Evolutionary conservation across 2,888 invertebrate genomes (phyloP), one percentile per base, ranked within the genome.

Genomic region (Lacanobia wlatinum): DNA sequence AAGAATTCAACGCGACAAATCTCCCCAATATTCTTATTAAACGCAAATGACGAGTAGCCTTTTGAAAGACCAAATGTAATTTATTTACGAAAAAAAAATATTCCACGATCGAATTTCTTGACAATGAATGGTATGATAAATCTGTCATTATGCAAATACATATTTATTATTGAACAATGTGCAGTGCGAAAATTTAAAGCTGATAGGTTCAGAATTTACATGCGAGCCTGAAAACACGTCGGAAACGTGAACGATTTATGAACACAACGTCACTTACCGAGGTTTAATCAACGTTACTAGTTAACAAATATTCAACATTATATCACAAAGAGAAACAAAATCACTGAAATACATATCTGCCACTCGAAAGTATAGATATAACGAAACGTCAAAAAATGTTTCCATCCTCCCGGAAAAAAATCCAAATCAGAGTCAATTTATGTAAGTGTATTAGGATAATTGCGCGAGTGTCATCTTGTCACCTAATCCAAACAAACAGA

Each of bases 401-500:
- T n/a, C 18, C 21, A 23, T 65, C 9, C 14, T 50, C 21, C 18
- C 21, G 5, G 18, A 5, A 50, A 66, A 70, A 82, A 78, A 60
- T 53, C 66, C 50, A 55, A 78, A 79, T 72, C 78, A 56, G 52
- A 70, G 75, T 62, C 58, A 66, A 69, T 83, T 83, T 73, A 65
- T 63, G 75, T 63, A 73, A 83, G 66, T 80, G 60, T 71, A 71
- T 81, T 73, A 80, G 43, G 56, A 83, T 80, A 83, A 83, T 77
- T 76, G 65, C 34, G 70, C 74, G 53, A 77, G 67, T 76, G 66
- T 72, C 77, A 62, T 73, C 80, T 80, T 78, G 71, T 71, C 83
- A 84, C 82, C 80, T 76, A 82, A 81, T 86, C 75, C 82, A 81
- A 80, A 83, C 85, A 84, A 83, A 83, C 81, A 79, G 78, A 67